phyloP scores from a whole-genome alignment of 2,113 vertebrate genomes.

The Pelusios castaneus region DNA sequence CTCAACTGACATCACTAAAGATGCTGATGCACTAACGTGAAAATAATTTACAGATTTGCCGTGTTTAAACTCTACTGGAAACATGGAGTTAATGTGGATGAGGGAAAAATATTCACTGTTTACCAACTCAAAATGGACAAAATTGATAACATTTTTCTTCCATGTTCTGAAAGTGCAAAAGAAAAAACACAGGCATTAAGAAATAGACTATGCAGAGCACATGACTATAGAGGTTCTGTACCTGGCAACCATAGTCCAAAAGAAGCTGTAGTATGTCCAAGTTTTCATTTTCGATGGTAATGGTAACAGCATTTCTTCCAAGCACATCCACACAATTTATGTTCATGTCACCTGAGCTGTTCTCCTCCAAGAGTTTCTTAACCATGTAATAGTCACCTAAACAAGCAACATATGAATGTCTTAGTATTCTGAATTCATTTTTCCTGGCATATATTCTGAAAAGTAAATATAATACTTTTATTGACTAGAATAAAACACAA shows the following conservation, averaged over 20 bases:
- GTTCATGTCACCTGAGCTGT: slow-evolving; percentile 93
- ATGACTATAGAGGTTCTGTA: slow-evolving; percentile 57
- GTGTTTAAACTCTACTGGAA: not conserved
- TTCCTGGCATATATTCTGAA: slow-evolving; percentile 38
- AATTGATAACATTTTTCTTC: not conserved
- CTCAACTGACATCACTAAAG: not conserved
- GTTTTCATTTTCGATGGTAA: slow-evolving; percentile 97
- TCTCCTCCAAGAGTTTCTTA: slow-evolving; percentile 97
- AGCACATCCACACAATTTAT: slow-evolving; percentile 97
- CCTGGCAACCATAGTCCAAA: slow-evolving; percentile 96
- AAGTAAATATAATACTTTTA: not conserved
- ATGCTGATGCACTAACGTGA: not conserved
- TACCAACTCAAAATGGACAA: not conserved
- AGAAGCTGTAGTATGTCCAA: slow-evolving; percentile 96
- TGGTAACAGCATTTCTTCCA: slow-evolving; percentile 95
- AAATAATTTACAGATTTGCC: not conserved
- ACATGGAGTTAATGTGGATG: not conserved
- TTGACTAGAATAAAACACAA: not conserved
- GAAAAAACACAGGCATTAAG: not conserved
- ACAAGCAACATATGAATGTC: slow-evolving; percentile 55
- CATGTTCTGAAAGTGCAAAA: not conserved
- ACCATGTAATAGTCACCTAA: slow-evolving; percentile 99
- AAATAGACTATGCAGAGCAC: not conserved
- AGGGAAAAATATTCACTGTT: not conserved
- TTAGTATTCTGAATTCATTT: slow-evolving; percentile 38